These are phyloP conservation scores for Acipenser transmontanus DNA, from an alignment of 2,797 vertebrate genomes.

Conservation along the genomic window DNA sequence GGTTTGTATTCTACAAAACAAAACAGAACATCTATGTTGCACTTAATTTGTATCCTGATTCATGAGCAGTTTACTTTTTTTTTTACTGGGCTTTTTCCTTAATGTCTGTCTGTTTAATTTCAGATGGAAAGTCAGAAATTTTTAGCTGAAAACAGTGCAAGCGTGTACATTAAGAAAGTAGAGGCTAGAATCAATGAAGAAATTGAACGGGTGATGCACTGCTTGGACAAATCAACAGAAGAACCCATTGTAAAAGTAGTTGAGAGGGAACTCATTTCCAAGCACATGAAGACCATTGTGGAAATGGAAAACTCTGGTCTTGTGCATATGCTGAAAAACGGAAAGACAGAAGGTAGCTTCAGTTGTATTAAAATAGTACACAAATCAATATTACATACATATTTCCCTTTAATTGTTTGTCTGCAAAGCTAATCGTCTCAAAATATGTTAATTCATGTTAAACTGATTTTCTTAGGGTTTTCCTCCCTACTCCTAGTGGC, in stretches of 20 bases:
- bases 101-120: conserved; percentile 19
- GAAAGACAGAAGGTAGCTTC: conserved; percentile 85
- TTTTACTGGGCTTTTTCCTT: not conserved
- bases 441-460: too few species aligned
- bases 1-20: conserved; percentile 53
- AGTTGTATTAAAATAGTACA: not conserved
- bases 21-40: too few species aligned
- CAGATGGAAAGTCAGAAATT: conserved; percentile 98
- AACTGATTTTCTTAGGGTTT: too few species aligned
- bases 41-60: too few species aligned
- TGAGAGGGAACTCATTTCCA: conserved; percentile 91
- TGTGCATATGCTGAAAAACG: conserved; percentile 95
- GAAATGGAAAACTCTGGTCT: conserved; percentile 97
- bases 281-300: conserved; percentile 97
- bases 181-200: conserved; percentile 97
- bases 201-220: conserved; percentile 95
- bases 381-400: not conserved
- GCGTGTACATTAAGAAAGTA: conserved; percentile 96
- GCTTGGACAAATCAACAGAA: conserved; percentile 92
- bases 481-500: too few species aligned
- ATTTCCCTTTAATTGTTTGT: too few species aligned
- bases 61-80: not conserved
- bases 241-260: conserved; percentile 95
- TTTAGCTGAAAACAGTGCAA: conserved; percentile 94
- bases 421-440: too few species aligned